Percentiles rank a stretch among this genome's conserved stretches.
phyloP scores from a whole-genome alignment of 1,140 invertebrate species.

The Drosophila nikananu region DNA sequence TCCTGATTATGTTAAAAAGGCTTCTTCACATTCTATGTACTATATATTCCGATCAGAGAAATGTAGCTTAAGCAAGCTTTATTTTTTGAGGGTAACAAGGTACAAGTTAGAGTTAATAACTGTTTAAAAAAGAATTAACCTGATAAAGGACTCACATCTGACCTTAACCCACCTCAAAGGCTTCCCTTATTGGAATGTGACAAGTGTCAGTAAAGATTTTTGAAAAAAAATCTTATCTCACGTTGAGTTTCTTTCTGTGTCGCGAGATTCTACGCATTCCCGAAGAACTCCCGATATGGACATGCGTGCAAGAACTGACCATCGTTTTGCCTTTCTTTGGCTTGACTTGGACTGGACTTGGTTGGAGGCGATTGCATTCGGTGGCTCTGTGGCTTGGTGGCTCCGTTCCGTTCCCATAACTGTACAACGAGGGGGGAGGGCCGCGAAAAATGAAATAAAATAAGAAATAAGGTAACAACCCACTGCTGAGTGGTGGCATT shows the following conservation, averaged over 20 bases:
- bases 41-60: background rate
- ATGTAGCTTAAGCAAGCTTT: background rate
- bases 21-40: background rate
- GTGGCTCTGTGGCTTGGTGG: slow-evolving; percentile 32
- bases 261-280: slow-evolving; percentile 43
- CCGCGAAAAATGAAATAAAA: slow-evolving; percentile 21
- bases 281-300: slow-evolving; percentile 49
- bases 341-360: slow-evolving; percentile 11
- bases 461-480: slow-evolving; percentile 32
- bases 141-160: background rate
- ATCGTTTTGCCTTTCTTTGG: slow-evolving; percentile 39
- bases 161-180: no score
- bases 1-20: no score
- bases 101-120: background rate
- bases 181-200: background rate
- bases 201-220: background rate
- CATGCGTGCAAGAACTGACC: slow-evolving; percentile 50
- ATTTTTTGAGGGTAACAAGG: background rate
- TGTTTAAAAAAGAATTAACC: background rate
- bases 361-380: slow-evolving; percentile 32
- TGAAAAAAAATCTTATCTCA: background rate
- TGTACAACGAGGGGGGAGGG: slow-evolving; percentile 18
- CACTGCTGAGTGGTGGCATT: slow-evolving; percentile 43
- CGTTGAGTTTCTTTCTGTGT: slow-evolving; percentile 7
- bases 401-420: slow-evolving; percentile 44